These are phyloP conservation scores for Pavo muticus DNA, from an alignment of 2,113 vertebrate genomes.

Conservation along the genomic window DNA sequence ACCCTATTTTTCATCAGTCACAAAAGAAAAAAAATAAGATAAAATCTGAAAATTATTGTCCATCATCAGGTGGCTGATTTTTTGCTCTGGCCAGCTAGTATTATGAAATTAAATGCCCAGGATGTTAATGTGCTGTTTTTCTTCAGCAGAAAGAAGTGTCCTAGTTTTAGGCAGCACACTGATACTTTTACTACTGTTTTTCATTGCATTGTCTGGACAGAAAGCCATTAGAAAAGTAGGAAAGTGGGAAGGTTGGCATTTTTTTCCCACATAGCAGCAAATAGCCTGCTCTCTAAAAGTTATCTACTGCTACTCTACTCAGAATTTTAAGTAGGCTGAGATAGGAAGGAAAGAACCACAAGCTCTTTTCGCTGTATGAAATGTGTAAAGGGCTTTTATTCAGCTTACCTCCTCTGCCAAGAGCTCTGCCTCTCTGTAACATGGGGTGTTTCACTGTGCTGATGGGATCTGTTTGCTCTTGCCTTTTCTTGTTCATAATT, in stretches of 20 bases:
- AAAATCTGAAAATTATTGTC: background rate
- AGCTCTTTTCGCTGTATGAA: background rate
- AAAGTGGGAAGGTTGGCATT: background rate
- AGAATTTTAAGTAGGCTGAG: background rate
- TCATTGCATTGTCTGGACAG: background rate
- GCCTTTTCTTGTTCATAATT: background rate
- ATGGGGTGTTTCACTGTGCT: background rate
- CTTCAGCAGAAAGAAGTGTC: background rate
- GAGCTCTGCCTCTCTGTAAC: background rate
- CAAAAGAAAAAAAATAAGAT: background rate
- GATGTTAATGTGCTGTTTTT: background rate
- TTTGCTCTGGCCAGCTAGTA: background rate
- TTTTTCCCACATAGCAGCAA: background rate
- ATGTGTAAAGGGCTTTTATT: background rate
- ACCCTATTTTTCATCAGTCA: background rate
- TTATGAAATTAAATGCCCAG: background rate
- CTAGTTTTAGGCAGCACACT: background rate
- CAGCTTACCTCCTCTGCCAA: background rate
- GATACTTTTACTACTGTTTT: background rate
- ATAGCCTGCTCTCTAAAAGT: background rate
- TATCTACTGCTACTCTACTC: background rate
- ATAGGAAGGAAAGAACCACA: background rate
- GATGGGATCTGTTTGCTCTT: background rate
- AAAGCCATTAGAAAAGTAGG: background rate
- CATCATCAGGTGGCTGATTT: background rate